A percentile compares a stretch with the other conserved stretches of the same genome.
Conservation (phyloP, 2,113 vertebrate genomes). For the Cettia cetti region DNA sequence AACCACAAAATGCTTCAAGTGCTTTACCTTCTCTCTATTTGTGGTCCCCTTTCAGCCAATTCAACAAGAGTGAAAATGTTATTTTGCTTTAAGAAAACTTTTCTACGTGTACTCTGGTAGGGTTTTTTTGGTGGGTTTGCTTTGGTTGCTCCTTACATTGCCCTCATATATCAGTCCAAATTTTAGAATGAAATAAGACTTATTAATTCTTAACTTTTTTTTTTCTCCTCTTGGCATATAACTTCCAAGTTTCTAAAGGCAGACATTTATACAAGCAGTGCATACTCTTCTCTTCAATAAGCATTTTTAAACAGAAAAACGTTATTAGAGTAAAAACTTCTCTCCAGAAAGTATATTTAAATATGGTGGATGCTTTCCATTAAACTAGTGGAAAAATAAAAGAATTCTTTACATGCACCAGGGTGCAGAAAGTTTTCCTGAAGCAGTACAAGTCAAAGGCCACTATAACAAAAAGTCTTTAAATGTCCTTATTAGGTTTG, state of each 20-base stretch:
- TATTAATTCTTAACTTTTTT: not conserved
- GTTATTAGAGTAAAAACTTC: not conserved
- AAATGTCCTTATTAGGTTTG: not conserved
- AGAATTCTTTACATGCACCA: not conserved
- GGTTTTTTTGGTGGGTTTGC: rapidly evolving
- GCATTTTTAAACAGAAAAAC: not conserved
- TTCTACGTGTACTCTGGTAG: not conserved
- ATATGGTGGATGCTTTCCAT: not conserved
- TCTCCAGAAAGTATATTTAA: not conserved
- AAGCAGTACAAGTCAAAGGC: not conserved
- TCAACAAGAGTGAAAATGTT: not conserved
- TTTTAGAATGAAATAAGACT: not conserved
- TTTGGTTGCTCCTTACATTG: not conserved
- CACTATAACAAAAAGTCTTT: not conserved
- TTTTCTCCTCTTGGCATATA: not conserved
- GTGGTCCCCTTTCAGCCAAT: not conserved
- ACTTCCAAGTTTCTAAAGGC: not conserved
- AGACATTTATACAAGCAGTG: not conserved
- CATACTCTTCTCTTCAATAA: not conserved
- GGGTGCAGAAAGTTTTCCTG: not conserved
- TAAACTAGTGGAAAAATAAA: not conserved
- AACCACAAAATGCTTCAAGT: not conserved
- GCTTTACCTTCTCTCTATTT: not conserved
- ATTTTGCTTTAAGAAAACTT: not conserved
- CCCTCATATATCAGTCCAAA: not conserved